These are phyloP conservation scores for Hypomecis atomaria DNA, from an alignment of 2,888 invertebrate genomes.

Conservation along the genomic window DNA sequence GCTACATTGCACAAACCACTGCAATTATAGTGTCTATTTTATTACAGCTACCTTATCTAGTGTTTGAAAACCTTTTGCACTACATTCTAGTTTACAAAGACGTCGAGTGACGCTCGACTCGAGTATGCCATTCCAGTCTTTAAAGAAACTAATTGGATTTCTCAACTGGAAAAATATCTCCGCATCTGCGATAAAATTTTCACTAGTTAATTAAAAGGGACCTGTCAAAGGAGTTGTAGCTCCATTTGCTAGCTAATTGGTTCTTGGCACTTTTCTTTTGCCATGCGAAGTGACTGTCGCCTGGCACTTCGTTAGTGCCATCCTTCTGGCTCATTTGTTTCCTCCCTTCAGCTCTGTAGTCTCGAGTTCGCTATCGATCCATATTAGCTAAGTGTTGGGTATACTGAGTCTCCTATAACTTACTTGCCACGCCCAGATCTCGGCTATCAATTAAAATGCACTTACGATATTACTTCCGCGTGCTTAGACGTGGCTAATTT, in stretches of 20 bases:
- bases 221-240: constrained; percentile 30
- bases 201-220: constrained; percentile 32
- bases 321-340: constrained; percentile 36
- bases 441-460: constrained; percentile 22
- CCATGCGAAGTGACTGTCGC: constrained; percentile 28
- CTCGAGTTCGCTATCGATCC: constrained; percentile 34
- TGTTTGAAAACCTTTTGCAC: constrained; percentile 9
- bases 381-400: constrained; percentile 40
- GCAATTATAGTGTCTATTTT: constrained; percentile 1
- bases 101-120: constrained; percentile 2
- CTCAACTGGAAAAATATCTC: constrained; percentile 19
- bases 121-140: constrained; percentile 19
- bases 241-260: constrained; percentile 30
- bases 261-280: constrained; percentile 36
- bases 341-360: constrained; percentile 26
- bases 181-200: constrained; percentile 18
- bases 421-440: constrained; percentile 27
- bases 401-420: constrained; percentile 7
- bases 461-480: constrained; percentile 16
- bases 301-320: constrained; percentile 32
- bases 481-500: not conserved
- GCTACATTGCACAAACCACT: not conserved
- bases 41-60: not conserved
- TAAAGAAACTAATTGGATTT: constrained; percentile 26
- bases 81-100: constrained; percentile 14